Base-by-base conservation (phyloP, 2,888 invertebrate genomes). In the Hanleya hanleyi region DNA sequence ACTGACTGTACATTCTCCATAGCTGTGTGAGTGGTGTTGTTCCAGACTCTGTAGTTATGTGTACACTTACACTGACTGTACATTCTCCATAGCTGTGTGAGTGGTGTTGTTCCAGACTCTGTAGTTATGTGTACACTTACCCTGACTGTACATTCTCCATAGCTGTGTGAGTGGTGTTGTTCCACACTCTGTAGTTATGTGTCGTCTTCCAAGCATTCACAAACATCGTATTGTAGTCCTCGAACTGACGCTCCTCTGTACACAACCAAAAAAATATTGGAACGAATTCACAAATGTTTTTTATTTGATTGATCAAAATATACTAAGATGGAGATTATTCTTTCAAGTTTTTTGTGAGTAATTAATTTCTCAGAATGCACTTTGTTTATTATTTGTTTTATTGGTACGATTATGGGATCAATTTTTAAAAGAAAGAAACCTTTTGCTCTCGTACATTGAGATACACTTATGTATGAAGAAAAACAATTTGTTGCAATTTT, bases 151-250 rank as follows among this genome's bases (percentile, higher is more conserved):
- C 80, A 36, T 92, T 88, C 66, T 90, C 92, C 81, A 96, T 94
- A 38, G 94, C 93, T 7, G 88, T 81, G 67, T 91, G 91, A 18
- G 94, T 93, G 0, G 93, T 93, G 82, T 92, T 92, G 75, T 94
- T 89, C 98, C 98, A 98, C 78, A 94, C 93, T 86, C 95, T 94
- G 90, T 95, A 98, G 85, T 97, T 97, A 83, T 96, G 95, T 0
- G 97, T 98, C 49, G 93, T 92, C 89, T 95, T 95, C 93, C 97
- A 98, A 6, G 96, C 95, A 18, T 92, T 89, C 89, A 99, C 93
- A 90, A 97, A 99, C 78, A 93, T 92, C 2, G 94, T 92, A 91
- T 97, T 97, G 91, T 96, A 99, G 81, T 97, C 95, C 81, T 97
- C 97, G 65, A 84, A 51, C 36, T 84, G 69, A 67, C 87, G 87